Evolutionary conservation across 2,888 invertebrate species (phyloP), one percentile per base, ranked within the genome.

Genomic region (Dexiosoma caninum): DNA sequence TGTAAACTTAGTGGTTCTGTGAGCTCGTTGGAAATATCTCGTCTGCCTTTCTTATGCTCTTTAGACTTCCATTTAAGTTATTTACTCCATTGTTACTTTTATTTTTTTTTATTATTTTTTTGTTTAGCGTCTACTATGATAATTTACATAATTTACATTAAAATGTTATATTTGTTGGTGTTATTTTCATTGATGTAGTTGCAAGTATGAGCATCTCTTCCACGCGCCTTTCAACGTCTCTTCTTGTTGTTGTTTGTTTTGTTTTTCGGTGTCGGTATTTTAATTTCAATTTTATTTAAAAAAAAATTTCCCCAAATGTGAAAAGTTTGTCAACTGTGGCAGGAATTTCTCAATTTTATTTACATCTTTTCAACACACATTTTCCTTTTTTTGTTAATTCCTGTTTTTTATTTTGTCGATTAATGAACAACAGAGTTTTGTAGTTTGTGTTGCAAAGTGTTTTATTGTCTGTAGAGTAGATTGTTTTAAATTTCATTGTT

Each of bases 131-230:
- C 87, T 88, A 84, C 83, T 80, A 84, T 83, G 84, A 86, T 85
- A 88, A 88, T 88, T 88, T 89, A 88, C 87, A 89, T 88, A 89
- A 88, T 88, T 86, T 87, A 64, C 77, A 81, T 77, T 81, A 84
- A 85, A 85, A 85, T 85, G 85, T 85, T 86, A 82, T 85, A 86
- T 86, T 82, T 71, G 55, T 71, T 78, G 74, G 64, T 78, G 74
- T 70, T 78, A 55, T 70, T 81, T 77, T 78, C 62, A 59, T 62
- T 53, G 23, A 16, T 57, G 35, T 42, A 27, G 67, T 60, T 85
- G 87, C 86, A 87, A 87, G 85, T 87, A 85, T 60, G 10, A 51
- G 40, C 14, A 42, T 60, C 51, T 84, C 84, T 85, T 85, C 84
- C 78, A n/a, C 30, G 12, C 42, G 23, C 49, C 60, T 21, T 49